Percentiles rank a stretch among this genome's conserved stretches.
These are phyloP conservation scores for Morphnarchus princeps DNA, from an alignment of 2,113 vertebrate species.

Conservation along the genomic window DNA sequence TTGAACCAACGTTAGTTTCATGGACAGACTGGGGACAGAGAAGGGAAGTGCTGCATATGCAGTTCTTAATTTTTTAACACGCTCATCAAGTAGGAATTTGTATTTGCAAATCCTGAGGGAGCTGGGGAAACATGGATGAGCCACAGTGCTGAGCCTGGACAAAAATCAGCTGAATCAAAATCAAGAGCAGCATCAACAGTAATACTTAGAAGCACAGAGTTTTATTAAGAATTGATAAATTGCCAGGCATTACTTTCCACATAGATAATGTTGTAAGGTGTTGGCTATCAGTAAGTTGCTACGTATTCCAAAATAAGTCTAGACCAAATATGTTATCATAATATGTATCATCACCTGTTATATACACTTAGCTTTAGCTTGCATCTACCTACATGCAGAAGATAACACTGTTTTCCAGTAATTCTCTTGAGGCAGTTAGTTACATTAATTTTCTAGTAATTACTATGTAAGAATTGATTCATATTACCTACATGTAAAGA, in stretches of 20 bases:
- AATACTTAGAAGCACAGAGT: background rate
- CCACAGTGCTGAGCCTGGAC: background rate
- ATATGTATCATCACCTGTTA: background rate
- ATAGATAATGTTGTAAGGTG: background rate
- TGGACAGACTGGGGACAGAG: background rate
- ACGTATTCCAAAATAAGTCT: background rate
- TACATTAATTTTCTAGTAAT: slow-evolving; percentile 2
- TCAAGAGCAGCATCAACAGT: background rate
- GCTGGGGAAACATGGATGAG: background rate
- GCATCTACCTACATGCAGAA: background rate
- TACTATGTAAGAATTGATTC: background rate
- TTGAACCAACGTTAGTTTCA: background rate
- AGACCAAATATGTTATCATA: background rate
- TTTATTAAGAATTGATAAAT: slow-evolving; percentile 7
- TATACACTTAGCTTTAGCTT: background rate
- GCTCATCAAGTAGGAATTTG: background rate
- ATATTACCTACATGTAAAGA: background rate
- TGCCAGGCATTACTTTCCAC: background rate
- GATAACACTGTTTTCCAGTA: background rate
- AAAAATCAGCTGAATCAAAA: slow-evolving; percentile 11
- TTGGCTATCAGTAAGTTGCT: background rate
- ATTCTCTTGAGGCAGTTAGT: background rate
- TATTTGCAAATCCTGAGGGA: background rate
- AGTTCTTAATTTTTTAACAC: background rate
- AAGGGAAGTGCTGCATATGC: background rate